Base-by-base conservation (phyloP, 2,113 vertebrate genomes). In the Takifugu flavidus region DNA sequence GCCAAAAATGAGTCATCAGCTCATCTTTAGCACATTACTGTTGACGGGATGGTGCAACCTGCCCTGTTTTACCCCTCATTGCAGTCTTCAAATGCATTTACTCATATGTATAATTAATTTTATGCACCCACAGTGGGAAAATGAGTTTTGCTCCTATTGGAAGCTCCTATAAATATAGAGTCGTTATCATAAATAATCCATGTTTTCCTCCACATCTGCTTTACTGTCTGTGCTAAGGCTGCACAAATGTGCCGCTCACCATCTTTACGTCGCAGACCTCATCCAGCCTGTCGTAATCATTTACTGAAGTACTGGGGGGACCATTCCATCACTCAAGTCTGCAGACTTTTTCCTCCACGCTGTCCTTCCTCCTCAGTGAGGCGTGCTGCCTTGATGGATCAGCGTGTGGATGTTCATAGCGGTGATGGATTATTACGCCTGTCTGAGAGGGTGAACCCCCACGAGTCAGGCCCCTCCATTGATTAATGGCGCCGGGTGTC, bases 361-460 rank as follows among this genome's bases (percentile, higher is more conserved):
- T 49, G 34, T 55, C 31, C 28, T 57, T 56, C 47, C 64, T 26
- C 60, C 28, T n/a, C 45, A 51, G 52, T 5, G 12, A 57, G 53
- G 25, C 14, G 13, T 49, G 54, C 61, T 59, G 75, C 74, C 56
- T 51, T 82, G 77, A 80, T 62, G 51, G 67, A 82, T 84, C 59
- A 49, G 70, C 43, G 1, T 31, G 72, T 64, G 51, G 51, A 63
- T 54, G 62, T 66, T 59, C 61, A 29, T 55, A 77, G 78, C 79
- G 51, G 53, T 73, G 77, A 85, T 76, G 54, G 80, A 85, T 82
- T 78, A 72, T 74, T 75, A 66, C 56, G 75, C 49, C 67, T 62
- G 63, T 62, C 64, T 59, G 46, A 61, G 61, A 59, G 56, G 72
- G 31, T 55, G 60, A 69, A 42, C 49, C 64, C 55, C 31, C 42